Conservation (phyloP, 2,797 vertebrate species). For the Tiaroga cobitis region DNA sequence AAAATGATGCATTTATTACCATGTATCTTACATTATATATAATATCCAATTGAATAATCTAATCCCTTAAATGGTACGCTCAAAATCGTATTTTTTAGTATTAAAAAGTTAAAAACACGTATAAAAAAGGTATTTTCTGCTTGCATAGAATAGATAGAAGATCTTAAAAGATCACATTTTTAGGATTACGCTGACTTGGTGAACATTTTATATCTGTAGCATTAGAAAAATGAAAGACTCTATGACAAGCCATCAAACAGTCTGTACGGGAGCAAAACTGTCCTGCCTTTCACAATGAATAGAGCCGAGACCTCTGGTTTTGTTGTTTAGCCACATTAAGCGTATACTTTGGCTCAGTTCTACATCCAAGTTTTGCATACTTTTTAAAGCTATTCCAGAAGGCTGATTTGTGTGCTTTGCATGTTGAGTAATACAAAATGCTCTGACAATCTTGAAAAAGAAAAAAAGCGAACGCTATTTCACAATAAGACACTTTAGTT, state of each 20-base stretch:
- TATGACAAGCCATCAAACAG: constrained; percentile 68
- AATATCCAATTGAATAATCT: not conserved
- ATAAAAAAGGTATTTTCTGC: not conserved
- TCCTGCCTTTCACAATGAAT: constrained; percentile 72
- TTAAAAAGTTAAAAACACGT: not conserved
- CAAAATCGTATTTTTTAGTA: not conserved
- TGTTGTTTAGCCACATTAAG: constrained; percentile 77
- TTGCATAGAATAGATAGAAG: too few relatives aligned
- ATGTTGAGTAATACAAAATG: constrained; percentile 60
- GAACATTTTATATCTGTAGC: constrained; percentile 27
- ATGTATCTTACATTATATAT: not conserved
- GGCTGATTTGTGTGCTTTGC: constrained; percentile 68
- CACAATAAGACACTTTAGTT: constrained; percentile 44
- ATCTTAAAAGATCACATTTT: too few relatives aligned
- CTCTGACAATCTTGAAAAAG: constrained; percentile 53
- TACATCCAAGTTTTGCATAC: constrained; percentile 64
- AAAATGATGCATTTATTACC: not conserved
- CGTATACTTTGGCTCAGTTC: constrained; percentile 76
- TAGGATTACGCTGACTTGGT: not conserved
- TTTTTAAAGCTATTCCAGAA: constrained; percentile 67
- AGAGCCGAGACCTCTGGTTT: constrained; percentile 67
- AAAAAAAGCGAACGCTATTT: constrained; percentile 39
- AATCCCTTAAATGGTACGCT: not conserved
- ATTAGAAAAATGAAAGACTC: constrained; percentile 58
- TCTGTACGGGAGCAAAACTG: constrained; percentile 70